Percentiles rank a stretch among this genome's conserved stretches.
Evolutionary conservation across 2,797 vertebrate genomes (phyloP).

Genomic region (Coendou prehensilis): DNA sequence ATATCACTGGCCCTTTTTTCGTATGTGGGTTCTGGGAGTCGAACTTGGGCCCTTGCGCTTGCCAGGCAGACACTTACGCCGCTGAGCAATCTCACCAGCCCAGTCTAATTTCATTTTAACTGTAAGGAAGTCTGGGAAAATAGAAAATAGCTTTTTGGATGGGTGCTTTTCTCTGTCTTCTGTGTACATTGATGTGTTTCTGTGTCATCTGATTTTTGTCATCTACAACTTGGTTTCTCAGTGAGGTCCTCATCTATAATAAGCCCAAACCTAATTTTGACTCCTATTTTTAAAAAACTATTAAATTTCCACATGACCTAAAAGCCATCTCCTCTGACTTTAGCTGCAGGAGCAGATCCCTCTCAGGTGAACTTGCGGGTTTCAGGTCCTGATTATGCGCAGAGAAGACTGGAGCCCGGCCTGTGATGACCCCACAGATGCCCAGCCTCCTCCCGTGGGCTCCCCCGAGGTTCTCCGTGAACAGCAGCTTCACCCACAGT

Average conservation of each 20-base stretch:
- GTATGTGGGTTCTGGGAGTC: too few species aligned
- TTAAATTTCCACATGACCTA: constrained; percentile 39
- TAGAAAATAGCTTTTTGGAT: not conserved
- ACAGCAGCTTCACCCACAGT: not conserved
- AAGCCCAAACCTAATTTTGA: constrained; percentile 26
- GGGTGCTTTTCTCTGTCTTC: not conserved
- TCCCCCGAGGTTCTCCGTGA: not conserved
- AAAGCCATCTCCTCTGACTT: constrained; percentile 31
- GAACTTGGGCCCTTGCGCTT: too few species aligned
- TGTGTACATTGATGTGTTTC: constrained; percentile 1
- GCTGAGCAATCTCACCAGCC: too few species aligned
- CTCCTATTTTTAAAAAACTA: not conserved
- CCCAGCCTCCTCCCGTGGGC: not conserved
- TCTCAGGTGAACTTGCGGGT: not conserved
- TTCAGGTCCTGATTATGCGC: not conserved
- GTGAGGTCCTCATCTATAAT: not conserved
- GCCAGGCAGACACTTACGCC: too few species aligned
- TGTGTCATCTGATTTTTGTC: not conserved
- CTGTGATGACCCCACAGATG: not conserved
- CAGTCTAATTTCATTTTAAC: not conserved
- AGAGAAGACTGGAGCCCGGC: not conserved
- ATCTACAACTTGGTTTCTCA: not conserved
- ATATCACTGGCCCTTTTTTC: too few species aligned
- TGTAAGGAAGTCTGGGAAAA: not conserved
- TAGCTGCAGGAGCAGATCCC: constrained; percentile 10